These are phyloP conservation scores for Charaxes varanes DNA, from an alignment of 1,140 invertebrate genomes.

Conservation along the genomic window DNA sequence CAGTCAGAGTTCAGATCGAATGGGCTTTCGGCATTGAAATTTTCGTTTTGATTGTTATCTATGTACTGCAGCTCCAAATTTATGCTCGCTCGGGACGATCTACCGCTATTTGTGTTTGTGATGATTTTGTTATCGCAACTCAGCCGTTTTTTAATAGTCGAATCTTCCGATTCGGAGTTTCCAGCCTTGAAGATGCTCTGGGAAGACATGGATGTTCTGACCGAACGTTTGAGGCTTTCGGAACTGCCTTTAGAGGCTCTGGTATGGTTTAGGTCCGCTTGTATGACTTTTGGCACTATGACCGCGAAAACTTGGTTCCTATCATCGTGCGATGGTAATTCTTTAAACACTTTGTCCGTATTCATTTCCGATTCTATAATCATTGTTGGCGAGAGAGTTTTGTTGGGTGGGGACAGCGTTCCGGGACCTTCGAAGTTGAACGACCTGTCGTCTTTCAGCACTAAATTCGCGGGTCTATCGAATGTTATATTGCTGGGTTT, in stretches of 20 bases:
- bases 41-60: slow-evolving; percentile 34
- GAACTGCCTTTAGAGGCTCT: slow-evolving; percentile 39
- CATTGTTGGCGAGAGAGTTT: slow-evolving; percentile 62
- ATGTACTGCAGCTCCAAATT: slow-evolving; percentile 63
- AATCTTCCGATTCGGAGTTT: slow-evolving; percentile 59
- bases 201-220: slow-evolving; percentile 44
- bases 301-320: slow-evolving; percentile 66
- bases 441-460: slow-evolving; percentile 37
- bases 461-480: slow-evolving; percentile 53
- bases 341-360: slow-evolving; percentile 60
- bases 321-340: slow-evolving; percentile 46
- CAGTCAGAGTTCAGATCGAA: slow-evolving; percentile 63
- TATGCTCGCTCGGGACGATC: slow-evolving; percentile 53
- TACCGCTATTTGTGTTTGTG: slow-evolving; percentile 34
- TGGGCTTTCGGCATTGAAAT: slow-evolving; percentile 40
- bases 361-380: slow-evolving; percentile 54
- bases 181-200: slow-evolving; percentile 51
- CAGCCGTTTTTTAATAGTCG: slow-evolving; percentile 53
- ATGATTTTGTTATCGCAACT: slow-evolving; percentile 60
- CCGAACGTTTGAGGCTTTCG: slow-evolving; percentile 47
- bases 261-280: slow-evolving; percentile 27
- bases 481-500: slow-evolving; percentile 38
- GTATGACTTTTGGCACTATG: slow-evolving; percentile 63
- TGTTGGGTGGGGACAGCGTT: slow-evolving; percentile 66
- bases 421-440: slow-evolving; percentile 56